Conservation (phyloP, 2,797 vertebrate species). For the Picus viridis region DNA sequence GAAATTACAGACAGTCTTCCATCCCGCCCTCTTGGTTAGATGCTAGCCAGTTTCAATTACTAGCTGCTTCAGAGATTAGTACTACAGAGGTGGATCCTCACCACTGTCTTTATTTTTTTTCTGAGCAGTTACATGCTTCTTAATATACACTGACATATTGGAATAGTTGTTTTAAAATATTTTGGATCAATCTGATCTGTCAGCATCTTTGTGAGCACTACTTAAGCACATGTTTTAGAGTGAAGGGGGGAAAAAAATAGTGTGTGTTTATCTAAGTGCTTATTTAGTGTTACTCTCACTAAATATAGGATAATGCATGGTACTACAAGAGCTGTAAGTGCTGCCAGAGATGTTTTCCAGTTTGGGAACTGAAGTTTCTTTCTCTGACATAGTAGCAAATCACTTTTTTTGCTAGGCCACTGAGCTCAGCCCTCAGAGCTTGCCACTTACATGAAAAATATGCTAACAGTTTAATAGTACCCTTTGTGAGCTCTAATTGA, state of each 20-base stretch:
- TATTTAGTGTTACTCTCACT: neutral
- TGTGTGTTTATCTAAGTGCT: neutral
- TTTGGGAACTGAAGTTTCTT: neutral
- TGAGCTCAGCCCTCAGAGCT: slow-evolving; percentile 23
- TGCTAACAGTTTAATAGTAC: slow-evolving; percentile 49
- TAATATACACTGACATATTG: neutral
- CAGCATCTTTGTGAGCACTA: neutral
- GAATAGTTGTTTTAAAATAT: neutral
- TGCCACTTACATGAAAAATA: slow-evolving; percentile 54
- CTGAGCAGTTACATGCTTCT: neutral
- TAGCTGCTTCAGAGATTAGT: neutral
- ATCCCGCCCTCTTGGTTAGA: neutral
- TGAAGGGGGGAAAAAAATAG: neutral
- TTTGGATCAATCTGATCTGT: neutral
- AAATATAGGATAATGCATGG: neutral
- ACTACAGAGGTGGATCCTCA: neutral
- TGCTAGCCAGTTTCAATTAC: neutral
- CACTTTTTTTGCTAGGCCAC: neutral
- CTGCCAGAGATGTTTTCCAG: neutral
- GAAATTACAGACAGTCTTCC: neutral
- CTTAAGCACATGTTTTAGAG: neutral
- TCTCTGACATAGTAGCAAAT: neutral
- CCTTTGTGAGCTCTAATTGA: slow-evolving; percentile 70
- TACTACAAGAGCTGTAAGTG: neutral
- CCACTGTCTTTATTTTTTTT: neutral